Evolutionary conservation across 2,797 vertebrate species (phyloP), one percentile per base, ranked within the genome.

Genomic region (Selene dorsalis): DNA sequence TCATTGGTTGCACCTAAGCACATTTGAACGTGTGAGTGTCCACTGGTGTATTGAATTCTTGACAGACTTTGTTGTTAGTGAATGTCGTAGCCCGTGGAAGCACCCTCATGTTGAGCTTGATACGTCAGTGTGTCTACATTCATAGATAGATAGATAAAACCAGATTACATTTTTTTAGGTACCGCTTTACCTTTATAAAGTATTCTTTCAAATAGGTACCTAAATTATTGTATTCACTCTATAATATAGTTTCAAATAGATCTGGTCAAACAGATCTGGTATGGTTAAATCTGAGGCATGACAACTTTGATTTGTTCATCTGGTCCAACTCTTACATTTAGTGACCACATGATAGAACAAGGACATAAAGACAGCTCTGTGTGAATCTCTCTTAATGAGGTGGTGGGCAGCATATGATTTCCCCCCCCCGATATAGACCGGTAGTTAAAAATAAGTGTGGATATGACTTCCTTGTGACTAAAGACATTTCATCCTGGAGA

Each of bases 401-500:
- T 22, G 35, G 59, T 9, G 8, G 56, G 69, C 28, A 55, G 56
- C 14, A 5, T 9, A 24, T 30, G 32, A 65, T 32, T 60, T 48
- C n/a, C 39, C 52, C 38, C 55, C 60, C 30, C 18, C 39, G 1
- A 14, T 5, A 35, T 2, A 39, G 45, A 58, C 6, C 43, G 22
- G 16, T 4, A 64, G 56, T 53, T 73, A 79, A 71, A 76, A 77
- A 68, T 76, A 73, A 63, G 50, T 13, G 9, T 35, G 28, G 38
- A 64, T 64, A 35, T 63, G 52, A 75, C 77, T 67, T 63, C 63
- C 71, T 52, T 56, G 60, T 26, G 1, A 52, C 58, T 43, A 28
- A 67, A 79, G 43, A 61, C 73, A 65, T 62, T 80, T 75, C 61
- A 32, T 56, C 28, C 50, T 35, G 43, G 41, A 83, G 20, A 6